These are phyloP conservation scores for Petrolisthes cinctipes DNA, from an alignment of 2,888 invertebrate genomes.

Conservation along the genomic window DNA sequence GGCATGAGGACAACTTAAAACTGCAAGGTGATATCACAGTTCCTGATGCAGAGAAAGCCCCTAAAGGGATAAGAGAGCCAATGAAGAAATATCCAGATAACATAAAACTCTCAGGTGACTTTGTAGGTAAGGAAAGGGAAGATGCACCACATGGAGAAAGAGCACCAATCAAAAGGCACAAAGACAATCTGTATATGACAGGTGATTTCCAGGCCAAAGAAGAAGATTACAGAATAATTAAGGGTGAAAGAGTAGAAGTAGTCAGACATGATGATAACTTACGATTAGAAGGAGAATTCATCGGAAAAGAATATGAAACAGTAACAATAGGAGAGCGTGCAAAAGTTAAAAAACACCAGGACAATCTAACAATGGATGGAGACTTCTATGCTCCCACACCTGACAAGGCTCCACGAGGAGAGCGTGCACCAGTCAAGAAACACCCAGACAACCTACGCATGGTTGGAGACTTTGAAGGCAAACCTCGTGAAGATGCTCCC, in stretches of 20 bases:
- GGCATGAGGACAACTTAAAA: constrained; percentile 63
- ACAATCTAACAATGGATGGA: constrained; percentile 70
- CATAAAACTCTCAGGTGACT: constrained; percentile 69
- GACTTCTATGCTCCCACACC: constrained; percentile 74
- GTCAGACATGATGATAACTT: constrained; percentile 70
- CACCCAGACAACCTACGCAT: constrained; percentile 71
- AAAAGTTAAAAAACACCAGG: constrained; percentile 53
- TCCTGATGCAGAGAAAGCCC: constrained; percentile 45
- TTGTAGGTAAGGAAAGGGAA: constrained; percentile 34
- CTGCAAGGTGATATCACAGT: constrained; percentile 64
- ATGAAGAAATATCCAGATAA: constrained; percentile 63
- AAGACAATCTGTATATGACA: constrained; percentile 74
- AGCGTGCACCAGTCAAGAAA: constrained; percentile 73
- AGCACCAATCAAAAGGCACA: constrained; percentile 64
- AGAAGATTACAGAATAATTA: constrained; percentile 67
- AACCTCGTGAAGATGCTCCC: constrained; percentile 69
- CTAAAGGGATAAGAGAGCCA: constrained; percentile 62
- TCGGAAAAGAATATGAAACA: constrained; percentile 72
- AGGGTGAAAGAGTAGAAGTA: constrained; percentile 59
- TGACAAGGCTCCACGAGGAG: constrained; percentile 70
- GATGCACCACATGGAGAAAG: constrained; percentile 65
- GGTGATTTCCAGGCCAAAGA: constrained; percentile 74
- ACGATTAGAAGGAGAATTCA: constrained; percentile 74
- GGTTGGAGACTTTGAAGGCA: constrained; percentile 73
- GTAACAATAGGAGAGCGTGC: constrained; percentile 57